Base-by-base conservation (phyloP, 92 coral and sea anemone species). In the Porites evermanni region DNA sequence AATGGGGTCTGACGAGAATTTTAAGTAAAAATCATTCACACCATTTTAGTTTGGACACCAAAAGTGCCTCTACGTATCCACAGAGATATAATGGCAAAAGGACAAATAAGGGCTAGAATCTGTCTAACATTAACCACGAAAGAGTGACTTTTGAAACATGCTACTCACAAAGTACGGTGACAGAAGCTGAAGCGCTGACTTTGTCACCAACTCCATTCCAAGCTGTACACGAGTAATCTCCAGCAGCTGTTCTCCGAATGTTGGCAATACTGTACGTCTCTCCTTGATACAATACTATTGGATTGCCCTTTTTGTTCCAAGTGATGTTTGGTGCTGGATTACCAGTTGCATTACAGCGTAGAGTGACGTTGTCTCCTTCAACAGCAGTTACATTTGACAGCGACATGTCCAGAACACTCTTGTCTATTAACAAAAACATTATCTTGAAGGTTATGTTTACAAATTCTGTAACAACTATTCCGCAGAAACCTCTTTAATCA, bases 271-370 rank as follows among this genome's bases (percentile, higher is more conserved):
- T 81, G 70, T 53, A 81, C 0, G 13, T 70, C 29, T 54, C 32
- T 81, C 86, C 77, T 70, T 81, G 67, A 70, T 81, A 24, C 59
- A 81, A 4, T n/a, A 81, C 68, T 70, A 17, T 2, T 20, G 64
- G 19, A 9, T 58, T 75, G 18, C 73, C 72, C 10, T 54, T 26
- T 74, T 53, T 74, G 14, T 73, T 84, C 88, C 88, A 84, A 24
- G 63, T 84, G 38, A 84, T 74, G 56, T 73, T 74, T 63, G 88
- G 88, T 24, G 81, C 3, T n/a, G 88, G 80, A 64, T 84, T 74
- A 17, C 88, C 86, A 32, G 78, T 70, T 29, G 78, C 78, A 60
- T 81, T 70, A 70, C 78, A 71, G 56, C 24, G 18, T 16, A 81
- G 69, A 12, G 59, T 72, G 20, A 81, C 26, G 21, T 72, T 70